phyloP scores from a whole-genome alignment of 2,113 vertebrate genomes.

The Prietella phreatophila region DNA sequence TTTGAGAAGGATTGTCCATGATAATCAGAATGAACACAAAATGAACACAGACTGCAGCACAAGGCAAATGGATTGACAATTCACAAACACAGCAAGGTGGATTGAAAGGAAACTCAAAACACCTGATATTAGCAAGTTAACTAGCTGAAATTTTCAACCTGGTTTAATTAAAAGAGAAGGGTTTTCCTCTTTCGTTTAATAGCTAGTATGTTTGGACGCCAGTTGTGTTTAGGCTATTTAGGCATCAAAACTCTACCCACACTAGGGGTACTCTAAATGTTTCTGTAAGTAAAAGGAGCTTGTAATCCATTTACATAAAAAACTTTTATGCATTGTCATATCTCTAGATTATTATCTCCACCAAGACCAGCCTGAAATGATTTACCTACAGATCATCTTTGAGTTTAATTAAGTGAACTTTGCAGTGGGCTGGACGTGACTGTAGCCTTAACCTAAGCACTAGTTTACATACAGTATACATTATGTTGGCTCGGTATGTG shows the following conservation, averaged over 20 bases:
- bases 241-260: no score
- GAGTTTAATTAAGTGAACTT: conserved; percentile 51
- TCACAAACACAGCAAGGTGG: not conserved
- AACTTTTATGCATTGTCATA: not conserved
- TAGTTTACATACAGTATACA: not conserved
- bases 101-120: not conserved
- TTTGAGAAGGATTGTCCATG: not conserved
- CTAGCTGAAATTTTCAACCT: not conserved
- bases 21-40: not conserved
- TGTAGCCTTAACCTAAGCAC: conserved; percentile 27
- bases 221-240: not conserved
- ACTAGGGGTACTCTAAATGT: no score
- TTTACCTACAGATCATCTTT: conserved; percentile 43
- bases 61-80: not conserved
- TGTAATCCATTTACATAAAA: not conserved
- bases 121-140: not conserved
- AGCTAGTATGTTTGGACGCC: not conserved
- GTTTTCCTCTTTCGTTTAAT: no score
- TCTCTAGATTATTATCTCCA: conserved; percentile 40
- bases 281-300: conserved; percentile 13
- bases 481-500: not conserved
- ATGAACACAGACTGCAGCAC: not conserved
- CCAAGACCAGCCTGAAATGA: conserved; percentile 54
- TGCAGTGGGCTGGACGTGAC: conserved; percentile 41
- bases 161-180: no score